These are phyloP conservation scores for Leptogaster cylindrica DNA, from an alignment of 2,888 invertebrate species.

Conservation along the genomic window DNA sequence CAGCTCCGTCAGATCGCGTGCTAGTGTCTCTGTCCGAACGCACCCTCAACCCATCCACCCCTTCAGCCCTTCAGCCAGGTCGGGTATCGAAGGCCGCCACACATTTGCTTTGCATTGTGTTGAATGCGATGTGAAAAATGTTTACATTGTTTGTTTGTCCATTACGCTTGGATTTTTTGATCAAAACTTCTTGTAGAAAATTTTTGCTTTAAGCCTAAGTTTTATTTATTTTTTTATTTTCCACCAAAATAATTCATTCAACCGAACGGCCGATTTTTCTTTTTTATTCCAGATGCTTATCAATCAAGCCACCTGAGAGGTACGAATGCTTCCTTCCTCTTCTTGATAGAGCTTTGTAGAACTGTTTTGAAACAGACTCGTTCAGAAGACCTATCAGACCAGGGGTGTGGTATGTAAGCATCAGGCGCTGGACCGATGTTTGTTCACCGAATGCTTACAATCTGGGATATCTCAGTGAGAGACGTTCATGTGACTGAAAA, in stretches of 20 bases:
- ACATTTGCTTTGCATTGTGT: neutral
- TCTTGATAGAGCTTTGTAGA: constrained; percentile 46
- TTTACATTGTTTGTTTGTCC: constrained; percentile 35
- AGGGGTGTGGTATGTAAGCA: constrained; percentile 50
- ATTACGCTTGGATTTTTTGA: constrained; percentile 27
- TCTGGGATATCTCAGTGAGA: constrained; percentile 30
- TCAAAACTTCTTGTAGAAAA: neutral
- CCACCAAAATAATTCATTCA: constrained; percentile 65
- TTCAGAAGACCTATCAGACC: constrained; percentile 49
- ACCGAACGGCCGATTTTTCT: constrained; percentile 59
- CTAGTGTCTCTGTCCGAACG: neutral
- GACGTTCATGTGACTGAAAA: constrained; percentile 10
- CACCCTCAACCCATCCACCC: neutral
- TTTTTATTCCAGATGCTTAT: constrained; percentile 78
- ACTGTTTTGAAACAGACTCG: constrained; percentile 47
- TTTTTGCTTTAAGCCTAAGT: neutral
- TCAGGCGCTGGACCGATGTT: constrained; percentile 30
- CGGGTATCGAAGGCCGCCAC: neutral
- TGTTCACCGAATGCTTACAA: constrained; percentile 28
- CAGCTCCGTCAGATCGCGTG: constrained; percentile 16
- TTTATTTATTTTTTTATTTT: constrained; percentile 45
- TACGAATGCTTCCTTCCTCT: constrained; percentile 60
- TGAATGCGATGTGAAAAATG: neutral
- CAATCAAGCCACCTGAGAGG: constrained; percentile 78
- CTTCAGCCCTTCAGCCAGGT: too few relatives aligned